phyloP scores from a whole-genome alignment of 2,888 invertebrate genomes.

The Tenthredo livida region DNA sequence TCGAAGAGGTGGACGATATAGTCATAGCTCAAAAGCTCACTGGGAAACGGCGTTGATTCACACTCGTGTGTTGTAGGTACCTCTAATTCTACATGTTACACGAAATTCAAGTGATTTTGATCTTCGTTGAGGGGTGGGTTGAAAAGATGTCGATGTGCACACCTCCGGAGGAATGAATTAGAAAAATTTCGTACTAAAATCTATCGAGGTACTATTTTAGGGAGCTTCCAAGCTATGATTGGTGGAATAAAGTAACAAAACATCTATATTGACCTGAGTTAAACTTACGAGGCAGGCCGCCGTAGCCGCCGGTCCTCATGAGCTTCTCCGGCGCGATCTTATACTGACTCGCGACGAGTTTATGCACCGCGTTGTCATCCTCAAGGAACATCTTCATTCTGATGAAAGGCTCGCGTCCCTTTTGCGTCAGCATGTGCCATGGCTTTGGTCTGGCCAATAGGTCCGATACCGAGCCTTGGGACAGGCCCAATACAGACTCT shows the following conservation, averaged over 20 bases:
- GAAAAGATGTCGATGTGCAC: no score
- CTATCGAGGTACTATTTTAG: not conserved
- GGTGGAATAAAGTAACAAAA: constrained; percentile 73
- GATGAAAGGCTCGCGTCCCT: constrained; percentile 97
- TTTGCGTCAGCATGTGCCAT: constrained; percentile 99
- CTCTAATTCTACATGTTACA: not conserved
- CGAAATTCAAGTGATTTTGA: not conserved
- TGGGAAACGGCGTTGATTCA: constrained; percentile 53
- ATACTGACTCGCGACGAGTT: constrained; percentile 97
- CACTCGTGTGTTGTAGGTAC: not conserved
- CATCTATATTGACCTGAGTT: constrained; percentile 78
- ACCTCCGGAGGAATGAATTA: not conserved
- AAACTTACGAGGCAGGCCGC: constrained; percentile 89
- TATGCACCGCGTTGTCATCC: constrained; percentile 97
- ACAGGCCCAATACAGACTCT: constrained; percentile 97
- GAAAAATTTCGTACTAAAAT: not conserved
- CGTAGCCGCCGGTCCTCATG: constrained; percentile 97
- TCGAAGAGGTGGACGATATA: not conserved
- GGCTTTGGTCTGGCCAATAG: constrained; percentile 98
- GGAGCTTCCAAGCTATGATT: constrained; percentile 67
- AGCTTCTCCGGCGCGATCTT: constrained; percentile 98
- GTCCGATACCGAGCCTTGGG: constrained; percentile 98
- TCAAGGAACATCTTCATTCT: constrained; percentile 99
- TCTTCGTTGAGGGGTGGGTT: not conserved
- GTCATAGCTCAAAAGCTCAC: constrained; percentile 66